Conservation (phyloP, 1,140 invertebrate species). For the Papilio polyxenes region DNA sequence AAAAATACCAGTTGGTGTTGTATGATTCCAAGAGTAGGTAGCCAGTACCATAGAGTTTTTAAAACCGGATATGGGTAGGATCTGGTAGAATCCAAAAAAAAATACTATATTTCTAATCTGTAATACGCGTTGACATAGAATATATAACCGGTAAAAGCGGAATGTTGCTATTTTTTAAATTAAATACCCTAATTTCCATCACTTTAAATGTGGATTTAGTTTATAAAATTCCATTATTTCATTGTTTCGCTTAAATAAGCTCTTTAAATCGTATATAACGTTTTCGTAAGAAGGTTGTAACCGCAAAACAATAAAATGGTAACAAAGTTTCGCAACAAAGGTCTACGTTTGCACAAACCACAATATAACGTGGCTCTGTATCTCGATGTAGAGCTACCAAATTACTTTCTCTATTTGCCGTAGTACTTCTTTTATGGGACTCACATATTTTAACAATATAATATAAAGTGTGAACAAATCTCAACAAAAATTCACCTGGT, state of each 20-base stretch:
- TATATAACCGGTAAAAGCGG: not conserved
- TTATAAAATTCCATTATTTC: not conserved
- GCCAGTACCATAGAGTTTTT: not conserved
- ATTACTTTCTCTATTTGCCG: too few relatives aligned
- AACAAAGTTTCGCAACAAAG: not conserved
- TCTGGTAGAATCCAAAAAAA: not conserved
- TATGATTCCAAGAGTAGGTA: slow-evolving; percentile 28
- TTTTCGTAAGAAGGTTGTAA: not conserved
- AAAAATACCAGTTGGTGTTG: slow-evolving; percentile 25
- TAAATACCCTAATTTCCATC: not conserved
- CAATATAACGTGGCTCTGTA: not conserved
- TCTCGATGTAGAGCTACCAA: not conserved
- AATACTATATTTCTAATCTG: not conserved
- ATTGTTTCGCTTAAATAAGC: not conserved
- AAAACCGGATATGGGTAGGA: slow-evolving; percentile 6
- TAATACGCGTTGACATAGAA: not conserved
- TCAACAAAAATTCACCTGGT: too few relatives aligned
- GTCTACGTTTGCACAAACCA: not conserved
- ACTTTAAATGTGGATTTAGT: not conserved
- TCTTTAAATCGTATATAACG: not conserved
- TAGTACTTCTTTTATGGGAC: too few relatives aligned
- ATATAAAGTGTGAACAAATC: too few relatives aligned
- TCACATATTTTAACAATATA: too few relatives aligned
- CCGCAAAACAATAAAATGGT: not conserved
- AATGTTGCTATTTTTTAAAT: not conserved